Conservation (phyloP, 2,113 vertebrate species). For the Macheiramphus alcinus region DNA sequence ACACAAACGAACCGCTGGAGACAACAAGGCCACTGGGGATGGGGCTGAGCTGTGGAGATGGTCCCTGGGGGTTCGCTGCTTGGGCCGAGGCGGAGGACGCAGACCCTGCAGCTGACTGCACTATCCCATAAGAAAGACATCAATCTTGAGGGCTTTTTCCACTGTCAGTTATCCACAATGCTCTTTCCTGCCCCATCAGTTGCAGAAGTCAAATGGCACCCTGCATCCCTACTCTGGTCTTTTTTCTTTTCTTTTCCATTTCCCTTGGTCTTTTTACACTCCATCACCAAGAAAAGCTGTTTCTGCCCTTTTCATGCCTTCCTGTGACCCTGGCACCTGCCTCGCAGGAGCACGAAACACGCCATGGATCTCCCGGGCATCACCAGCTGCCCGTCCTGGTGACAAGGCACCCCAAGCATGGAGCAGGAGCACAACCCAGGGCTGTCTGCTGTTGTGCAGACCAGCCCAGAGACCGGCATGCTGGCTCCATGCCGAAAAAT, state of each 20-base stretch:
- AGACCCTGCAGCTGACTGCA: background rate
- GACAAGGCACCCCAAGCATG: background rate
- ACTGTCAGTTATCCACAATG: background rate
- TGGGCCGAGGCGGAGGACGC: background rate
- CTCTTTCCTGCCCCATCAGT: background rate
- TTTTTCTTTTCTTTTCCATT: background rate
- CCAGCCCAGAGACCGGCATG: background rate
- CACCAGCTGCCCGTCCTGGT: background rate
- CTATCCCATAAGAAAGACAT: conserved; percentile 7
- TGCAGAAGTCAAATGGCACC: background rate
- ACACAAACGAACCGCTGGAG: background rate
- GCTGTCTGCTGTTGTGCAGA: background rate
- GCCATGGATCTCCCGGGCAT: background rate
- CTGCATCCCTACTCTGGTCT: background rate
- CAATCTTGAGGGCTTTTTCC: background rate
- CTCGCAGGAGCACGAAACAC: background rate
- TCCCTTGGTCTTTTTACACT: background rate
- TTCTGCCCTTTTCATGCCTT: background rate
- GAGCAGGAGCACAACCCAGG: background rate
- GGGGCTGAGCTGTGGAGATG: background rate
- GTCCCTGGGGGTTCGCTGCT: background rate
- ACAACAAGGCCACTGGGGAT: background rate
- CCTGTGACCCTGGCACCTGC: background rate
- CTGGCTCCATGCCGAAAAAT: background rate
- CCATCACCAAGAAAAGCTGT: background rate